Base-by-base conservation (phyloP, 2,113 vertebrate species). In the Etia nguti region DNA sequence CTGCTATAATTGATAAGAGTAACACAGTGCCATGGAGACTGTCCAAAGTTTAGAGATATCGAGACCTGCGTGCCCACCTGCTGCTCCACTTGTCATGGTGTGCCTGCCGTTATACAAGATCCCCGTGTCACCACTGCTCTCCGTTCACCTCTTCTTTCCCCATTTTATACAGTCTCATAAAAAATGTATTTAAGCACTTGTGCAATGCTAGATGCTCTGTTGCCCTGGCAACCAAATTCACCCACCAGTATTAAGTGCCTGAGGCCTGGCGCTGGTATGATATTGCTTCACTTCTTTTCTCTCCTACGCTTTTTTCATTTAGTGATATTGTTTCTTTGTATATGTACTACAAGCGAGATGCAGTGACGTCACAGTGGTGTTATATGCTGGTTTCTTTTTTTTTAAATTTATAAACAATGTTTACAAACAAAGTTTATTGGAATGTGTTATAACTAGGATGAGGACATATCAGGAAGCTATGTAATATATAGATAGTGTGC, bases 141-240 rank as follows among this genome's bases (percentile, higher is more conserved):
- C 70, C 6, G 38, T 93, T 94, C 86, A 92, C 88, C 84, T 90
- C 80, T 88, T 83, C 88, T 90, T 90, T 46, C 84, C 88, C 86
- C 90, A 90, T 96, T 96, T 95, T 95, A 92, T 95, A 95, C 88
- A 94, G 92, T 93, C 93, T 96, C 95, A 96, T 96, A 93, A 96
- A 96, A 96, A 94, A 95, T 94, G 86, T 94, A 95, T 96, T 94
- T 91, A 90, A 94, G 94, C 91, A 90, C 90, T 93, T 93, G 86
- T 93, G 92, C 89, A 90, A 90, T 92, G 87, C 89, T 93, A 92
- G 92, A 93, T 96, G 93, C 93, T 94, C 94, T 91, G 96, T 97
- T 97, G 92, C 96, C 96, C 92, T 94, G 95, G 95, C 94, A 97
- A 97, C 96, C 86, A 93, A 90, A 96, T 94, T 96, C 94, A 90